phyloP scores from a whole-genome alignment of 2,113 vertebrate genomes.

The Poicephalus gulielmi region DNA sequence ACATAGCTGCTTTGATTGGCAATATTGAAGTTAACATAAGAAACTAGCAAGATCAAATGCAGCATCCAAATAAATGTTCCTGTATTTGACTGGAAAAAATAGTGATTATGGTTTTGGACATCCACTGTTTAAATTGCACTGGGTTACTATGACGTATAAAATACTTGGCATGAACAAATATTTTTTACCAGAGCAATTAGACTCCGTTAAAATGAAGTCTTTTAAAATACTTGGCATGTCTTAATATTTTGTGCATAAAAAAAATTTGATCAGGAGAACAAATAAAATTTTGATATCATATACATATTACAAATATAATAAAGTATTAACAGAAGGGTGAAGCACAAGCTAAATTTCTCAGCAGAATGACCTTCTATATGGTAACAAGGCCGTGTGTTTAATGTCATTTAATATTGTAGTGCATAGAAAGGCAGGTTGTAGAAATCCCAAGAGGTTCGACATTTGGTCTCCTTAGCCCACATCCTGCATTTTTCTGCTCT shows the following conservation, averaged over 20 bases:
- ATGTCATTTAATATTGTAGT: neutral
- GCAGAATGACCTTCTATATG: neutral
- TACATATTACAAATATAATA: neutral
- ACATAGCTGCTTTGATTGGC: neutral
- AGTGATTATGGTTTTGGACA: neutral
- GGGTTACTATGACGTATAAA: neutral
- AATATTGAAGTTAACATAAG: neutral
- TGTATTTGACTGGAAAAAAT: neutral
- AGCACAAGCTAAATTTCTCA: neutral
- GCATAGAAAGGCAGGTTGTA: neutral
- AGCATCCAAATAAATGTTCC: neutral
- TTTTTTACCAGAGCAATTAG: neutral
- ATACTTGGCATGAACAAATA: neutral
- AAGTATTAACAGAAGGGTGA: neutral
- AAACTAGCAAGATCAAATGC: neutral
- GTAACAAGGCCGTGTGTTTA: neutral
- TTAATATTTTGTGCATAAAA: neutral
- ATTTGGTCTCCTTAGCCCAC: rapidly evolving
- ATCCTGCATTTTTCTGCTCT: neutral
- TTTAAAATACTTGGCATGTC: neutral
- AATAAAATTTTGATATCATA: neutral
- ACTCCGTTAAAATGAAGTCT: neutral
- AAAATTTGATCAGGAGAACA: neutral
- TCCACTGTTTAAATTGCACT: neutral
- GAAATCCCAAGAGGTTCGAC: neutral